A percentile compares a stretch with the other conserved stretches of the same genome.
phyloP scores from a whole-genome alignment of 2,888 invertebrate genomes.

The Amiota mariae region DNA sequence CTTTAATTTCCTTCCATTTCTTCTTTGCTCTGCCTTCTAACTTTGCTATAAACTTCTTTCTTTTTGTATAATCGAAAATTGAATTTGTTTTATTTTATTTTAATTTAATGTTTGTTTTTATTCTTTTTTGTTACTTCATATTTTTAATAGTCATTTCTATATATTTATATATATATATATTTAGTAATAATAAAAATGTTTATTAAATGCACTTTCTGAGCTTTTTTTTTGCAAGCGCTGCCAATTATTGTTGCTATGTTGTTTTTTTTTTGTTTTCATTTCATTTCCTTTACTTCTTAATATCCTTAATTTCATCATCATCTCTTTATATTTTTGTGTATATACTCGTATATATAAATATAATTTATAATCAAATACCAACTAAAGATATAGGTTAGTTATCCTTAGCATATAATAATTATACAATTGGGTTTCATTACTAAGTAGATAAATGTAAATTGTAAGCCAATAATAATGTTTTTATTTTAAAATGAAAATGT shows the following conservation, averaged over 20 bases:
- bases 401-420: slow-evolving; percentile 23
- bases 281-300: slow-evolving; percentile 37
- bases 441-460: too few species aligned
- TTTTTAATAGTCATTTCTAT: slow-evolving; percentile 54
- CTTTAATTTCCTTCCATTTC: not conserved
- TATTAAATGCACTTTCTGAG: slow-evolving; percentile 72
- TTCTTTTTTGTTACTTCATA: slow-evolving; percentile 31
- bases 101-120: slow-evolving; percentile 40
- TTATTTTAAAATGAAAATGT: too few species aligned
- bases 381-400: slow-evolving; percentile 25
- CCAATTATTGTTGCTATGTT: slow-evolving; percentile 72
- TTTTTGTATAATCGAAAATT: slow-evolving; percentile 47
- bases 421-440: too few species aligned
- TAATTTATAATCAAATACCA: slow-evolving; percentile 21
- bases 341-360: slow-evolving; percentile 43
- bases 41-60: slow-evolving; percentile 46
- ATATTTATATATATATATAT: slow-evolving; percentile 44
- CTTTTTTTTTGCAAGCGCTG: slow-evolving; percentile 70
- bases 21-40: slow-evolving; percentile 47
- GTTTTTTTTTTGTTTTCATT: slow-evolving; percentile 40
- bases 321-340: slow-evolving; percentile 20
- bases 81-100: slow-evolving; percentile 32
- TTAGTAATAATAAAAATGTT: slow-evolving; percentile 38
- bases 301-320: slow-evolving; percentile 30
- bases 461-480: too few species aligned